Percentiles rank a stretch among this genome's conserved stretches.
These are phyloP conservation scores for Ecdyonurus torrentis DNA, from an alignment of 2,888 invertebrate species.

Conservation along the genomic window DNA sequence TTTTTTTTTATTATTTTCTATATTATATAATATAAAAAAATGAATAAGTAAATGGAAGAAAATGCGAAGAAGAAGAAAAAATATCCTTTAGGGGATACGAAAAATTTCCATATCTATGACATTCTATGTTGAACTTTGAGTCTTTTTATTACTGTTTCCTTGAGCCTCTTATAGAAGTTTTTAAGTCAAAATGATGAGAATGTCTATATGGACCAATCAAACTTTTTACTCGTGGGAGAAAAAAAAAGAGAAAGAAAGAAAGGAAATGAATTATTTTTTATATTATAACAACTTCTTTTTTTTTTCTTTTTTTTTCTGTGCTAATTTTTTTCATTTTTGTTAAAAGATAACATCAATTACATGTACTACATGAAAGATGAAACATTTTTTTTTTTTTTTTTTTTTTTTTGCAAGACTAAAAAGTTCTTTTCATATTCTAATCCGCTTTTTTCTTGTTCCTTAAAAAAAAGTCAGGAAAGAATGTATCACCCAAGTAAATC, in stretches of 20 bases:
- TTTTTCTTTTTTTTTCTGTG: too few species aligned
- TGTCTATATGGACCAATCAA: background rate
- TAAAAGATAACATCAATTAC: background rate
- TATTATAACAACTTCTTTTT: background rate
- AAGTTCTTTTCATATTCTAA: background rate
- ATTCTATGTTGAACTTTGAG: slow-evolving; percentile 1
- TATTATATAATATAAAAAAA: too few species aligned
- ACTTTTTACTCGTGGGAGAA: background rate
- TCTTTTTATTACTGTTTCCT: slow-evolving; percentile 1
- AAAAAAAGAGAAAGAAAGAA: background rate
- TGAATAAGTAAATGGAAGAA: too few species aligned
- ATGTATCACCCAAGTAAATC: background rate
- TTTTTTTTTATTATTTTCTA: too few species aligned
- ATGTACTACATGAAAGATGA: background rate
- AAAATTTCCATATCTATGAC: slow-evolving; percentile 3
- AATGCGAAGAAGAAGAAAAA: too few species aligned
- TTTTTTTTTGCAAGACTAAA: background rate
- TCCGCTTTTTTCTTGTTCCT: background rate
- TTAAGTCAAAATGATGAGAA: background rate
- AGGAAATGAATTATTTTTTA: background rate
- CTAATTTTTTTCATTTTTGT: background rate
- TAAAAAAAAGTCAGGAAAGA: background rate
- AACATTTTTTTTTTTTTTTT: background rate
- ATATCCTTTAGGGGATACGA: background rate
- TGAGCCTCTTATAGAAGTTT: background rate